phyloP scores from a whole-genome alignment of 2,797 vertebrate species.

The Danio albolineatus region DNA sequence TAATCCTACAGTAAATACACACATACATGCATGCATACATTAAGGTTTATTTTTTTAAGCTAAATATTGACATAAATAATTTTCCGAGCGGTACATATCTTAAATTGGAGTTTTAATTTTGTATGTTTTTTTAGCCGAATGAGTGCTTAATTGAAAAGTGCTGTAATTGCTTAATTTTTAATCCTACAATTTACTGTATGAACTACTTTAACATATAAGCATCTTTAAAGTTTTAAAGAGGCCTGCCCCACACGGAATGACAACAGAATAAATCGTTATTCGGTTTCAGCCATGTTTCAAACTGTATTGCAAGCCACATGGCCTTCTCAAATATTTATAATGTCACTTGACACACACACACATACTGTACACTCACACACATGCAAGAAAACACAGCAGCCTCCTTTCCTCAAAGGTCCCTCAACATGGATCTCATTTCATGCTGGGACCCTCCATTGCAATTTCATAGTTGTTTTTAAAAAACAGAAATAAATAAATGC shows the following conservation, averaged over 20 bases:
- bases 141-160: background rate
- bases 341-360: constrained; percentile 25
- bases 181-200: background rate
- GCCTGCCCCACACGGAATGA: background rate
- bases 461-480: background rate
- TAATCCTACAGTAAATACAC: too few species aligned
- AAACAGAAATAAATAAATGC: constrained; percentile 7
- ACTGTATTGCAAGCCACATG: constrained; percentile 29
- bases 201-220: background rate
- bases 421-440: constrained; percentile 10
- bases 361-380: background rate
- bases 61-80: background rate
- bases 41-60: background rate
- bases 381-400: background rate
- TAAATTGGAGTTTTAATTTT: background rate
- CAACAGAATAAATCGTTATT: background rate
- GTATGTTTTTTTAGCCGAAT: background rate
- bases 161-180: background rate
- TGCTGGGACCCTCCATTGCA: constrained; percentile 12
- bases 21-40: background rate
- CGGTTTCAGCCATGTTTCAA: constrained; percentile 4
- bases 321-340: constrained; percentile 34
- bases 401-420: background rate
- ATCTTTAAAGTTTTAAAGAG: background rate
- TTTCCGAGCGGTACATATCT: background rate